Evolutionary conservation across 2,797 vertebrate species (phyloP).

Genomic region (Echeneis naucrates): DNA sequence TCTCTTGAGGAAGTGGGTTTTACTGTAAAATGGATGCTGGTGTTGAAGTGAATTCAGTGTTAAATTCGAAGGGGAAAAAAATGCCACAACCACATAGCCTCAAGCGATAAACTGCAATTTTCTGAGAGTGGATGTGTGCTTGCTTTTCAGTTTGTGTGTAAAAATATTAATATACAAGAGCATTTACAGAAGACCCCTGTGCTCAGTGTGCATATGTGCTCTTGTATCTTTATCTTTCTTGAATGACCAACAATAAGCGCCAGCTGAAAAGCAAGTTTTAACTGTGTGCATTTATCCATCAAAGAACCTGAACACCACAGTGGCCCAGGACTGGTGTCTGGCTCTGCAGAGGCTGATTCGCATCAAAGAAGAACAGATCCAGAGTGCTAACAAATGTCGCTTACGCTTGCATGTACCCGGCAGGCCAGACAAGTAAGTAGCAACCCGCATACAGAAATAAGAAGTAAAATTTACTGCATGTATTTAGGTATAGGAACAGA

Average conservation of each 20-base stretch:
- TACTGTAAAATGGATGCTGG: conserved; percentile 47
- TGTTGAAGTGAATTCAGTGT: conserved; percentile 43
- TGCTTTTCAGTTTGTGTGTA: conserved; percentile 11
- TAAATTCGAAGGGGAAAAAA: conserved; percentile 45
- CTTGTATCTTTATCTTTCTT: conserved; percentile 7
- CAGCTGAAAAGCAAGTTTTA: conserved; percentile 38
- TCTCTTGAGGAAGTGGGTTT: conserved; percentile 62
- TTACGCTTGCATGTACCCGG: conserved; percentile 94
- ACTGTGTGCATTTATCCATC: conserved; percentile 52
- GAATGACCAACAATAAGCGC: conserved; percentile 1
- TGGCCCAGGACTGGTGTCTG: conserved; percentile 97
- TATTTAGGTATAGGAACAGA: neutral
- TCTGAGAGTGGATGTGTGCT: conserved; percentile 4
- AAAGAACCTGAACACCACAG: conserved; percentile 95
- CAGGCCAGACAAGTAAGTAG: conserved; percentile 94
- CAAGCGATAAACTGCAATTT: conserved; percentile 18
- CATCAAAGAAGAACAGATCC: conserved; percentile 97
- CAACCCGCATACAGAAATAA: conserved; percentile 39
- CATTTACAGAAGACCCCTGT: neutral
- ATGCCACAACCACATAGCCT: conserved; percentile 9
- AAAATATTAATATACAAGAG: conserved; percentile 7
- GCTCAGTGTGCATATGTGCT: conserved; percentile 1
- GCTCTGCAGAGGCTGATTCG: conserved; percentile 95
- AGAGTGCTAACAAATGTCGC: conserved; percentile 96
- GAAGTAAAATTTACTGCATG: neutral